phyloP scores from a whole-genome alignment of 2,113 vertebrate species.

The Addax nasomaculatus region DNA sequence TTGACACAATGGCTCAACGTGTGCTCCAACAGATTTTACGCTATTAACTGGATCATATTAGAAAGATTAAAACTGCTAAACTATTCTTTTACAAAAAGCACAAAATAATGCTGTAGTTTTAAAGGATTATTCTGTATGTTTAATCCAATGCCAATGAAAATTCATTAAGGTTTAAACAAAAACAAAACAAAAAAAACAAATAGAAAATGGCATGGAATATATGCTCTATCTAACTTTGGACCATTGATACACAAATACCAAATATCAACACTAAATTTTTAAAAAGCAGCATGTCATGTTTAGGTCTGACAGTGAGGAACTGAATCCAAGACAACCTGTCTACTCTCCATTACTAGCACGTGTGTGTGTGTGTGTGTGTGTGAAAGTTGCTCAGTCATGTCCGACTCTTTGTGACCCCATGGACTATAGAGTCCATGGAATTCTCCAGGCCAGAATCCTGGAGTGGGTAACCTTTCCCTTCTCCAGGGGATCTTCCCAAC shows the following conservation, averaged over 20 bases:
- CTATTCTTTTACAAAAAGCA: background rate
- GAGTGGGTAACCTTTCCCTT: background rate
- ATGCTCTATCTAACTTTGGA: background rate
- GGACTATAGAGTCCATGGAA: background rate
- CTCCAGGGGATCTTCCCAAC: background rate
- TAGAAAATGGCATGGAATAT: background rate
- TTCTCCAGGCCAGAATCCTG: background rate
- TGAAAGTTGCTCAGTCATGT: background rate
- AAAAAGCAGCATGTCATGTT: background rate
- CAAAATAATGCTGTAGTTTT: background rate
- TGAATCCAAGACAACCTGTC: background rate
- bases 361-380: background rate
- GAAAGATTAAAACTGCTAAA: conserved; percentile 4
- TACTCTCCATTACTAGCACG: background rate
- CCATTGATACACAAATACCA: background rate
- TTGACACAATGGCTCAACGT: background rate
- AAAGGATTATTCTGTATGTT: background rate
- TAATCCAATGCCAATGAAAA: background rate
- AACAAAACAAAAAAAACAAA: background rate
- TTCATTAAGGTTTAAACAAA: background rate
- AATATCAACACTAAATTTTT: background rate
- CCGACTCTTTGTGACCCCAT: background rate
- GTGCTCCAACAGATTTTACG: background rate
- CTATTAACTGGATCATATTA: background rate
- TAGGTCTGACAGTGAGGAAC: background rate